Conservation (phyloP, 2,797 vertebrate genomes). For the Darevskia mixta region DNA sequence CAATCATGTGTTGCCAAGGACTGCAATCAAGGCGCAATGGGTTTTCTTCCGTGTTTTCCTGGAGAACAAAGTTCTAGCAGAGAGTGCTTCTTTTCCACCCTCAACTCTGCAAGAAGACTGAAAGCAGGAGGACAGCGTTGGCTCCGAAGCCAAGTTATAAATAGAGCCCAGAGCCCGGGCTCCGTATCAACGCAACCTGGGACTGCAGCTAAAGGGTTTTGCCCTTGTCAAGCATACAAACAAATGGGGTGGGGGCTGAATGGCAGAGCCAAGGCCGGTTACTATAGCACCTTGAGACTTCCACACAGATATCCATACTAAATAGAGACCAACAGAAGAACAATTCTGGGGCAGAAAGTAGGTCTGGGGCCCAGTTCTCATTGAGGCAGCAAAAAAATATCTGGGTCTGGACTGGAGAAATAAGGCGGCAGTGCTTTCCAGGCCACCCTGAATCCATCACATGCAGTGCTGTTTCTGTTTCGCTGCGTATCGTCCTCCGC, state of each 20-base stretch:
- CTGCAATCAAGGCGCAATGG: accelerated
- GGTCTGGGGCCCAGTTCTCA: neutral
- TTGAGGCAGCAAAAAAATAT: neutral
- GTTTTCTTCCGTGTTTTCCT: accelerated
- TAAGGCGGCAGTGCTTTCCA: too few relatives aligned
- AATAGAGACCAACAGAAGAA: conserved; percentile 56
- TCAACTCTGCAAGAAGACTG: neutral
- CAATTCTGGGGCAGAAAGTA: neutral
- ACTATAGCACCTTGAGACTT: conserved; percentile 55
- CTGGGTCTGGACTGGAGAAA: neutral
- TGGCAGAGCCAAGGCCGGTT: conserved; percentile 56
- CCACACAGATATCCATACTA: conserved; percentile 61
- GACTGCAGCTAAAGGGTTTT: neutral
- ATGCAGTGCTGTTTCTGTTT: too few relatives aligned
- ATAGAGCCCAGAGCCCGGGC: conserved; percentile 41
- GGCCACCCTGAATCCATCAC: too few relatives aligned
- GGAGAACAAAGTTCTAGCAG: neutral
- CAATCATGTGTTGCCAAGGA: accelerated
- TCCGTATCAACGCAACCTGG: conserved; percentile 58
- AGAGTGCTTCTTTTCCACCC: accelerated
- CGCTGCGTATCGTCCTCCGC: too few relatives aligned
- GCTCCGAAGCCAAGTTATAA: conserved; percentile 42
- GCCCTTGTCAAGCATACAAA: conserved; percentile 40
- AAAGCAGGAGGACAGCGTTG: accelerated
- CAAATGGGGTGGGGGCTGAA: conserved; percentile 51